These are phyloP conservation scores for Syrista parreyssii DNA, from an alignment of 2,888 invertebrate species.

Conservation along the genomic window DNA sequence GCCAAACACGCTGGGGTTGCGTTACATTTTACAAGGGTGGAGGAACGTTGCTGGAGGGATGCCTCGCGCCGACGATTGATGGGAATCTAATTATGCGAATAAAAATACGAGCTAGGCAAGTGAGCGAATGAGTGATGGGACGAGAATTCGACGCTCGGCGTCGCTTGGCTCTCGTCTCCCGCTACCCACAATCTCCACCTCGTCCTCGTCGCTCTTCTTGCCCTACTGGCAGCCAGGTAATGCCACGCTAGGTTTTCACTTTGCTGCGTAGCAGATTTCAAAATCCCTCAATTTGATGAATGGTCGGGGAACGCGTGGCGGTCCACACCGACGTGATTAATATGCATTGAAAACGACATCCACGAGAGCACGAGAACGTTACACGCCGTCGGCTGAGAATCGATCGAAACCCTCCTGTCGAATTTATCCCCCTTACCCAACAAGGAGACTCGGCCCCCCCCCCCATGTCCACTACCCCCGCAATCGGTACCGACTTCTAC, in stretches of 20 bases:
- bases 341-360: slow-evolving; percentile 47
- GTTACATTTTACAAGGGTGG: slow-evolving; percentile 3
- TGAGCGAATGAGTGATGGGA: neutral
- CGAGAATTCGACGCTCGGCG: neutral
- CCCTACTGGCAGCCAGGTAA: slow-evolving; percentile 2
- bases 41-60: slow-evolving; percentile 23
- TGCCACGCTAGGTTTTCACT: slow-evolving; percentile 34
- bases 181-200: no score
- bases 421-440: no score
- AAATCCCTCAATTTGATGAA: slow-evolving; percentile 53
- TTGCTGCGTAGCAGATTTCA: slow-evolving; percentile 49
- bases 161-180: no score
- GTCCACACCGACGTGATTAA: slow-evolving; percentile 46
- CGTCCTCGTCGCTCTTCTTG: no score
- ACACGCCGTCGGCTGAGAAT: no score
- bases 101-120: slow-evolving; percentile 39
- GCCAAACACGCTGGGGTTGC: neutral
- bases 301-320: slow-evolving; percentile 39
- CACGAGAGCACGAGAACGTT: neutral
- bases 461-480: no score
- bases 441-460: no score
- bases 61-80: slow-evolving; percentile 46
- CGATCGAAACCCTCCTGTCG: no score
- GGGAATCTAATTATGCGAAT: slow-evolving; percentile 56
- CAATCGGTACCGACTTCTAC: no score